These are phyloP conservation scores for Pithys albifrons DNA, from an alignment of 2,113 vertebrate genomes.

Conservation along the genomic window DNA sequence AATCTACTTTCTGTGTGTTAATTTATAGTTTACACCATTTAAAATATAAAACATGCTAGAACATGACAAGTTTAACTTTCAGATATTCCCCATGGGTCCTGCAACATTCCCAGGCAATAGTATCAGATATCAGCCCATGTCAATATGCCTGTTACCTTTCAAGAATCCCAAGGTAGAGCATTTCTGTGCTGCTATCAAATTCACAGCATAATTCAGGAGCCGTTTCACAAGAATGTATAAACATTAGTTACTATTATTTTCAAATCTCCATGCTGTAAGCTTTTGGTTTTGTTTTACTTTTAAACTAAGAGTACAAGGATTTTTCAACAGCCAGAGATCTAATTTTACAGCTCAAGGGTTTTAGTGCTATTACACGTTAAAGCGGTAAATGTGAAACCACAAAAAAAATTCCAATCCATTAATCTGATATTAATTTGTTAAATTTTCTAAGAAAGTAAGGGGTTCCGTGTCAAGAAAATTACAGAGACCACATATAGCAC, in stretches of 20 bases:
- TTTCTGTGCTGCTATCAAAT: neutral
- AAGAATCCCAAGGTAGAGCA: neutral
- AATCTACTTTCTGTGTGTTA: neutral
- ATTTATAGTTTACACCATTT: neutral
- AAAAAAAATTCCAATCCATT: neutral
- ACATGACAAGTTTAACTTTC: neutral
- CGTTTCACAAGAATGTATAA: neutral
- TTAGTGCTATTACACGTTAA: neutral
- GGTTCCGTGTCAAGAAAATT: neutral
- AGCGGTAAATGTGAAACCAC: neutral
- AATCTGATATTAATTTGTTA: slow-evolving; percentile 2
- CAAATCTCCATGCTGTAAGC: neutral
- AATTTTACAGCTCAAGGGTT: slow-evolving; percentile 55
- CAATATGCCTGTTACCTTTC: neutral
- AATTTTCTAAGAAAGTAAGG: neutral
- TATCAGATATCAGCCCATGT: neutral
- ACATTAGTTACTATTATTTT: neutral
- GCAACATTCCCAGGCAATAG: neutral
- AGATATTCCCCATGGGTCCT: neutral
- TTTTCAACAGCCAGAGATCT: neutral
- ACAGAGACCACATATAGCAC: neutral
- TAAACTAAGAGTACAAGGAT: neutral
- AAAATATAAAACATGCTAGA: neutral
- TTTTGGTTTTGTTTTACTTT: neutral
- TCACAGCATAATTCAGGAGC: neutral